Conservation (phyloP, 92 coral and sea anemone species). For the Virgularia gustaviana region DNA sequence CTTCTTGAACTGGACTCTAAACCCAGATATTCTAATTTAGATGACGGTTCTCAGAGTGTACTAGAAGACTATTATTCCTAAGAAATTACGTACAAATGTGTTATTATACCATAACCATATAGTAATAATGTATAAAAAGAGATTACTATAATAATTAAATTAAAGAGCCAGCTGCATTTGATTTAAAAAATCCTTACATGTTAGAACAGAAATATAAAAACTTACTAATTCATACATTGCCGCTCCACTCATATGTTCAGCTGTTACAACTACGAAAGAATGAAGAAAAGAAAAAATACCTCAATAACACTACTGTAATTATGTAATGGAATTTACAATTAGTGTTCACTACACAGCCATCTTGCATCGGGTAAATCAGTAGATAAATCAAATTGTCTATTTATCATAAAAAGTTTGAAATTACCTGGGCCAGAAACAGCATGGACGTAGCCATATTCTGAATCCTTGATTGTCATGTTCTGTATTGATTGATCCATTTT, state of each 20-base stretch:
- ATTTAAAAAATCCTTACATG: neutral
- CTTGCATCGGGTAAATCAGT: conserved; percentile 28
- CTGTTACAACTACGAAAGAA: conserved; percentile 78
- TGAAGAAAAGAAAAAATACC: neutral
- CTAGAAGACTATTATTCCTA: too few species aligned
- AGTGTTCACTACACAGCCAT: neutral
- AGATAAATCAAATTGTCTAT: conserved; percentile 8
- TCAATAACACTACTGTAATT: neutral
- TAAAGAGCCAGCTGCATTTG: neutral
- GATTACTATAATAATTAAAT: neutral
- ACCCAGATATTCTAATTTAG: too few species aligned
- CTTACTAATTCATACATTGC: conserved; percentile 99
- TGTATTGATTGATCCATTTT: conserved; percentile 78
- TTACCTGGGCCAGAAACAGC: conserved; percentile 99
- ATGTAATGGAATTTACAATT: neutral
- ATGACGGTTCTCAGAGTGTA: too few species aligned
- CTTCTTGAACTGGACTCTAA: too few species aligned
- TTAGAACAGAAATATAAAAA: neutral
- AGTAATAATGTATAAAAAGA: neutral
- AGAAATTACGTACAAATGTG: neutral
- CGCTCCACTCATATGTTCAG: conserved; percentile 98
- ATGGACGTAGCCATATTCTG: conserved; percentile 92
- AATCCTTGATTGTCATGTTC: conserved; percentile 74
- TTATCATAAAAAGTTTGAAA: conserved; percentile 3
- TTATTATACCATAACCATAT: neutral